phyloP scores from a whole-genome alignment of 1,140 invertebrate species.

The Aradophagus sp. region DNA sequence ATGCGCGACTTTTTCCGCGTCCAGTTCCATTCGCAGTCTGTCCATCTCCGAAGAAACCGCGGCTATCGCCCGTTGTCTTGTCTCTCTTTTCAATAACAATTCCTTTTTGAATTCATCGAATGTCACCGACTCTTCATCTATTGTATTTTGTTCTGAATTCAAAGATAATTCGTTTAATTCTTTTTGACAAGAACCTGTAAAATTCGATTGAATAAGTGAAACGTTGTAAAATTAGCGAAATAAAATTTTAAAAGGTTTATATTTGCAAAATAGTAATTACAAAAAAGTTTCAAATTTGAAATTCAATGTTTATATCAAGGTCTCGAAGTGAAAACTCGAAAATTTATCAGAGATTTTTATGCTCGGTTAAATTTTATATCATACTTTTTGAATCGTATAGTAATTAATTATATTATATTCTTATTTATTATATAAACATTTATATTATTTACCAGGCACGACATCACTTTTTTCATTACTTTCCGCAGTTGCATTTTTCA shows the following conservation, averaged over 20 bases:
- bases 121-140: slow-evolving; percentile 9
- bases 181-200: slow-evolving; percentile 17
- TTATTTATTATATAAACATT: neutral
- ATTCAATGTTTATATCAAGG: no score
- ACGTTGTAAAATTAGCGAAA: no score
- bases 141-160: slow-evolving; percentile 15
- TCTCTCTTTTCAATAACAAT: slow-evolving; percentile 68
- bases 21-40: slow-evolving; percentile 66
- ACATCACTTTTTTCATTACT: slow-evolving; percentile 1
- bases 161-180: slow-evolving; percentile 4
- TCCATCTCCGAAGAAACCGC: slow-evolving; percentile 73
- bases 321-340: no score
- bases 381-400: no score
- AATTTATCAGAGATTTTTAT: no score
- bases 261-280: no score
- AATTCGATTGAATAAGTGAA: no score
- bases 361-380: no score
- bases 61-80: slow-evolving; percentile 70
- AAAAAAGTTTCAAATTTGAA: no score
- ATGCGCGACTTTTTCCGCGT: slow-evolving; percentile 71
- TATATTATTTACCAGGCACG: slow-evolving; percentile 1
- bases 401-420: no score
- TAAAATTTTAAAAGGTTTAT: no score
- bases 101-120: slow-evolving; percentile 72
- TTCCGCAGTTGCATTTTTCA: slow-evolving; percentile 61